Evolutionary conservation across 2,113 vertebrate genomes (phyloP), one percentile per base, ranked within the genome.

Genomic region (Sylvicapra grimmia): DNA sequence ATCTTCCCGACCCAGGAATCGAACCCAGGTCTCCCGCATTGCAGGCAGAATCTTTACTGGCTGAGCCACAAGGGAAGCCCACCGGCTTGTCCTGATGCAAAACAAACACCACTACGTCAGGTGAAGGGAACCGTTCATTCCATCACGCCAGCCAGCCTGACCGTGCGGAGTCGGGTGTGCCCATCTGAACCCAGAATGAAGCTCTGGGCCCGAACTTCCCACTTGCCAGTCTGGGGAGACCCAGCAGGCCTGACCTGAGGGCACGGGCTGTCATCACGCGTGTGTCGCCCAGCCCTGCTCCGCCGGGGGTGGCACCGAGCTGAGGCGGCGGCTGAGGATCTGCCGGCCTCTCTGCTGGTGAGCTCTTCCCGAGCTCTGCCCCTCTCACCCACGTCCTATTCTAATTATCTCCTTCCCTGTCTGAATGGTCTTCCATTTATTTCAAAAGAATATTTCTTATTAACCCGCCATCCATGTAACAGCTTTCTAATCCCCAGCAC

Each of bases 381-480:
- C 1, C 13, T 95, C 3, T 58, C 90, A 15, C 7, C 31, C 65
- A 25, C 31, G 53, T 84, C 84, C 19, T 47, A 56, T 44, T 33
- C 58, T 88, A 94, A 95, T 96, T 54, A 82, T 89, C 88, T 80
- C 58, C 49, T 80, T 94, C 94, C 36, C 94, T 93, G 90, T 97
- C 56, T 93, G 54, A 97, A 96, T 95, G 72, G 96, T 86, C 87
- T 96, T 90, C 54, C 44, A 58, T 97, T 97, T 98, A 98, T 51
- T n/a, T 58, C 83, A 96, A 90, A 97, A 54, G 95, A 97, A 89
- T 63, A 9, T 47, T 97, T 97, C 98, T 86, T 89, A 88, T 97
- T 97, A 98, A 97, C 79, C 54, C 97, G 61, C 90, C 93, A 87
- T 79, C 27, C 96, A 63, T 8, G 93, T 89, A 89, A 95, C 44